phyloP scores from a whole-genome alignment of 2,888 invertebrate genomes.

The Piscicola geometra region DNA sequence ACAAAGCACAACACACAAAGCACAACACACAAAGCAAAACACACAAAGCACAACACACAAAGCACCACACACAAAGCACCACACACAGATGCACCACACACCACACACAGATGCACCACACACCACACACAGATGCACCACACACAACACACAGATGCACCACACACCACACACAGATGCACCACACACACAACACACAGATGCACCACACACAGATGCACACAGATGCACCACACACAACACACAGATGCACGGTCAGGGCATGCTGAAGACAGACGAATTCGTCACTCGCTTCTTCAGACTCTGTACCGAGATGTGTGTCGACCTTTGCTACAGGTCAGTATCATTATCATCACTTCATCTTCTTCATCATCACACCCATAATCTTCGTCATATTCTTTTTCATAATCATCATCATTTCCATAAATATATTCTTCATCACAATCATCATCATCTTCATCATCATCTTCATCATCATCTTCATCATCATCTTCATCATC shows the following conservation, averaged over 20 bases:
- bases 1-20: too few species aligned
- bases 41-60: too few species aligned
- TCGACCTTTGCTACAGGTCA: conserved; percentile 77
- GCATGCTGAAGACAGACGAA: conserved; percentile 94
- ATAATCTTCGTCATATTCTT: neutral
- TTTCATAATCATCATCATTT: neutral
- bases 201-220: neutral
- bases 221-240: too few species aligned
- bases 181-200: conserved; percentile 3
- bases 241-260: conserved; percentile 86
- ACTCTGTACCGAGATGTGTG: conserved; percentile 90
- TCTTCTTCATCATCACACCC: neutral
- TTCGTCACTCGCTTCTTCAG: conserved; percentile 94
- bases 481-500: too few species aligned
- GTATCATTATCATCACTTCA: neutral
- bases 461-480: too few species aligned
- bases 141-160: neutral
- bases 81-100: too few species aligned
- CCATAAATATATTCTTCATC: neutral
- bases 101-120: too few species aligned
- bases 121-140: neutral
- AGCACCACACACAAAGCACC: too few species aligned
- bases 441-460: neutral
- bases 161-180: too few species aligned
- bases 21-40: too few species aligned